Evolutionary conservation across 1,140 invertebrate species (phyloP), one percentile per base, ranked within the genome.

Genomic region (Adoxophyes honmai): DNA sequence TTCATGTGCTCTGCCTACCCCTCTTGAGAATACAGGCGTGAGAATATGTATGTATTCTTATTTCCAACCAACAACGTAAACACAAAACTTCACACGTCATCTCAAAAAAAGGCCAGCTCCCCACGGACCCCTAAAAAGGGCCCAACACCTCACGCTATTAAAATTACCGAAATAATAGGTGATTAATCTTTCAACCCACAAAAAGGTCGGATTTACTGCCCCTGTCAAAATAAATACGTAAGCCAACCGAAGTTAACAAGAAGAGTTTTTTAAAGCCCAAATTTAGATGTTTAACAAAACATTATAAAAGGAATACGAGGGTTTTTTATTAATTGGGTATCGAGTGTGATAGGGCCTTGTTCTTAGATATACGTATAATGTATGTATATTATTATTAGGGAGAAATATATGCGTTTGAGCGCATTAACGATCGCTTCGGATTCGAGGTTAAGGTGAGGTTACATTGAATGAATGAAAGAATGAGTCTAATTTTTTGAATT

Each of bases 231-330:
- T 84, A 81, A 77, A 78, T 78, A 76, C n/a, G n/a, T 67, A 74
- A 70, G 62, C 53, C 38, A 59, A 51, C 53, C 62, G 54, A 54
- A 28, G 36, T 58, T 69, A 74, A 68, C 62, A 62, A 73, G 65
- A 61, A 66, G 36, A 13, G 61, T 64, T 55, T 60, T 62, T 62
- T 55, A 63, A 80, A 68, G 57, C 55, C 82, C 73, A 81, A 83
- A 86, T 86, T 81, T 83, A 83, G 78, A 77, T 78, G 80, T 86
- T 86, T 76, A 78, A 86, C 77, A 81, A 82, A 86, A 81, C 73
- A 73, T 68, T 71, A 76, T 55, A 75, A 81, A 81, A 80, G 59
- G 68, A 66, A 58, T 37, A 73, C 55, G 33, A 59, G 34, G 55
- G 67, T 68, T 60, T 73, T 78, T 84, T 85, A 81, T 85, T 85